Evolutionary conservation across 2,888 invertebrate species (phyloP), one percentile per base, ranked within the genome.

Genomic region (Drosophila silvestris): DNA sequence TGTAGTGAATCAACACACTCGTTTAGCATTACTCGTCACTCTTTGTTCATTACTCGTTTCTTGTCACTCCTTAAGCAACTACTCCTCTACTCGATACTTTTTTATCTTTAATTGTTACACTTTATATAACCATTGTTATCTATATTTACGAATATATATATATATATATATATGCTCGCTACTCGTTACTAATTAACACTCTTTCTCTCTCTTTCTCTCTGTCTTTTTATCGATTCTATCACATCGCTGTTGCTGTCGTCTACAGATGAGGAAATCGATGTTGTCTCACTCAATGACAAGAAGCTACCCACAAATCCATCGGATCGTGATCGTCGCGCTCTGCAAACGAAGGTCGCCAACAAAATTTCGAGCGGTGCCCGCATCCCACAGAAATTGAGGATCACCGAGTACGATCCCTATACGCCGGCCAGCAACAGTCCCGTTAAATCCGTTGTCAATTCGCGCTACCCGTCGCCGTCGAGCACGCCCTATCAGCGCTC

Each of bases 181-280:
- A 33, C 39, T 30, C n/a, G 22, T 10, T n/a, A 64, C 53, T 56
- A 26, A 30, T 56, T 41, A 22, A 32, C 52, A n/a, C n/a, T 3
- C 26, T 22, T 41, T 47, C 44, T 12, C 41, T 41, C 41, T 37
- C 6, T 16, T 6, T 22, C 1, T 47, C 14, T 26, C 16, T 44
- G 28, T 69, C 9, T 35, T 9, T 22, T 61, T n/a, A 41, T 47
- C 22, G 14, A 14, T 22, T 19, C 26, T 0, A 32, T 4, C 19
- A n/a, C 16, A 16, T 35, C 52, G n/a, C 52, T 22, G 9, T 30
- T 22, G 7, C 30, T 54, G 5, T 70, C 51, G 58, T 35, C 74
- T 89, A 57, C 88, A 93, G 93, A 93, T 80, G 97, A 97, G 94
- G 97, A 97, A 95, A 97, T 97, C 91, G 97, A 97, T 92, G 97